phyloP scores from a whole-genome alignment of 2,113 vertebrate species.

The Rhineura floridana region DNA sequence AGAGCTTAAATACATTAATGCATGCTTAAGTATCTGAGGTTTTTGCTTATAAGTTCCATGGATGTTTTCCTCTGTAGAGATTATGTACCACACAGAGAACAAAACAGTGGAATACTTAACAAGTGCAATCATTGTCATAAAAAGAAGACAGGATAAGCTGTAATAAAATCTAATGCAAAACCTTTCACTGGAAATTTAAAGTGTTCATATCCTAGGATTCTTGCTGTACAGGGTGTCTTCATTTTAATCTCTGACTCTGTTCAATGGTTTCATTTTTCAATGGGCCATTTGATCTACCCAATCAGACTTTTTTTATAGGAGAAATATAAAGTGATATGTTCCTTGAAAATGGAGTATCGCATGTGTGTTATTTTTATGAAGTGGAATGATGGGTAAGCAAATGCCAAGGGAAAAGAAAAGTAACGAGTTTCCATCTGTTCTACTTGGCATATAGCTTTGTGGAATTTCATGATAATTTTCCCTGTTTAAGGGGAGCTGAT shows the following conservation, averaged over 20 bases:
- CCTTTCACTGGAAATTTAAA: conserved; percentile 6
- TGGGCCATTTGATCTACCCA: conserved; percentile 28
- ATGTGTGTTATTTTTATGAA: conserved; percentile 28
- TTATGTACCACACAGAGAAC: neutral
- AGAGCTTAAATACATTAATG: neutral
- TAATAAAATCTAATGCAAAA: conserved; percentile 7
- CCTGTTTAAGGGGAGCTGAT: conserved; percentile 64
- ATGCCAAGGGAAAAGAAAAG: conserved; percentile 40
- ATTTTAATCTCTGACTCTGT: conserved; percentile 20
- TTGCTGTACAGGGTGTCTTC: neutral
- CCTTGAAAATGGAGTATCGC: conserved; percentile 26
- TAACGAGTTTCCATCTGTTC: conserved; percentile 51
- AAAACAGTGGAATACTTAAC: neutral
- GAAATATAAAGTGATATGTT: conserved; percentile 23
- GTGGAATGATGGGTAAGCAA: conserved; percentile 45
- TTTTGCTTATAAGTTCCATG: neutral
- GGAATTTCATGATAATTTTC: conserved; percentile 59
- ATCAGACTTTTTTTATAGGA: conserved; percentile 27
- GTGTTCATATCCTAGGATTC: conserved; percentile 12
- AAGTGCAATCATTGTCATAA: neutral
- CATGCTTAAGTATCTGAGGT: neutral
- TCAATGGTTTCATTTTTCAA: conserved; percentile 16
- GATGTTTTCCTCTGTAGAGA: neutral
- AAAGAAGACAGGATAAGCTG: conserved; percentile 19
- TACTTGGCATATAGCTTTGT: conserved; percentile 38